Percentiles rank a stretch among this genome's conserved stretches.
Evolutionary conservation across 2,797 vertebrate genomes (phyloP).

Genomic region (Cottoperca gobio): DNA sequence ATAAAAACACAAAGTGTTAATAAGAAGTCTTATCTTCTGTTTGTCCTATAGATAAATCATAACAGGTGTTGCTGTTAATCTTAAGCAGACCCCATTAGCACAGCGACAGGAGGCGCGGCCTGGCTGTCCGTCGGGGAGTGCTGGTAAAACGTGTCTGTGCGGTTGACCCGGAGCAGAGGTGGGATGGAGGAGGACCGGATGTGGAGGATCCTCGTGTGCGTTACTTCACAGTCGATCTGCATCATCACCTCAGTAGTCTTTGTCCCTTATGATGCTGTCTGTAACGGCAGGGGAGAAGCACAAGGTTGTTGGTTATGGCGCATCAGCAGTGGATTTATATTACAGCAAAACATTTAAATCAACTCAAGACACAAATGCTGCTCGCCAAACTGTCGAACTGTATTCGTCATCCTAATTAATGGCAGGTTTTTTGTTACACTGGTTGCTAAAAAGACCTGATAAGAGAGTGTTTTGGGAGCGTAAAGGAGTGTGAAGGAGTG

Average conservation of each 20-base stretch:
- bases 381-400: neutral
- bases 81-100: conserved; percentile 83
- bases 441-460: conserved; percentile 18
- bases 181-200: conserved; percentile 94
- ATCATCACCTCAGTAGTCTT: conserved; percentile 97
- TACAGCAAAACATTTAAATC: neutral
- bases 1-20: neutral
- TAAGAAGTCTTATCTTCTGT: conserved; percentile 1
- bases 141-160: conserved; percentile 86
- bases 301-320: neutral
- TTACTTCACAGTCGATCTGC: conserved; percentile 98
- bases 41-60: neutral
- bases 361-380: neutral
- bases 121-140: conserved; percentile 75
- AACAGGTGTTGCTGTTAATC: neutral
- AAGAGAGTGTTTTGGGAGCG: conserved; percentile 7
- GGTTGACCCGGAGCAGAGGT: conserved; percentile 90
- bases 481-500: conserved; percentile 18
- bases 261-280: conserved; percentile 94
- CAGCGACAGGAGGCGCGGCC: conserved; percentile 75
- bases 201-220: conserved; percentile 95
- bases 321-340: neutral
- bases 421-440: neutral
- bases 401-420: neutral
- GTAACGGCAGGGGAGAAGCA: conserved; percentile 47